Base-by-base conservation (phyloP, 2,888 invertebrate genomes). In the Prosopocoilus inquinatus region DNA sequence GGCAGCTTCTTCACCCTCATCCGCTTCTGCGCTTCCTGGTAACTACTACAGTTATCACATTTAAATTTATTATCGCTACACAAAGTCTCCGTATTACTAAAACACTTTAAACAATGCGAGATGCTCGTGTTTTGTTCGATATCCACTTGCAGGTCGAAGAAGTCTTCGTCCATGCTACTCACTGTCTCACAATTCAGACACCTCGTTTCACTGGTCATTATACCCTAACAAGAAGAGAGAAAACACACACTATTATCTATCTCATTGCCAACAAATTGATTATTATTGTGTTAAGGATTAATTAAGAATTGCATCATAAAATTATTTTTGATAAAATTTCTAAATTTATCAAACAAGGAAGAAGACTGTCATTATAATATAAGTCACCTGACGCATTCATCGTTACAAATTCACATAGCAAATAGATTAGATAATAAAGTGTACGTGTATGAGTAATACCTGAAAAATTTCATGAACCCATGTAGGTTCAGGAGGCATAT, bases 381-480 rank as follows among this genome's bases (percentile, higher is more conserved):
- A 11, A 9, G 12, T 11, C 9, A 41, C 11, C 13, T 5, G 20
- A 43, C 5, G 2, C 7, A 28, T 28, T 20, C 20, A 28, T 28
- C 7, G 20, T 7, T 43, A 7, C 12, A 43, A 16, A 43, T 12
- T 20, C 43, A 13, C 16, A 43, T 13, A 13, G 5, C 13, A 13
- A 12, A 43, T 4, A 47, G 20, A 47, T 39, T 49, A 39, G 39
- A 20, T 28, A 20, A 38, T 47, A 33, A 34, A 47, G 11, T 47
- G 34, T 8, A 35, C 3, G 20, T 41, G 33, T 32, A 12, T 13
- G 3, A 5, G 43, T 58, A 47, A 57, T 68, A 75, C 77, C 81
- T 99, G 98, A 80, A 99, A 99, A 75, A 99, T 97, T 80, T 99
- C 99, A 75, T 98, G 98, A 58, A 99, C 97, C 99, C 99, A 99